phyloP scores from a whole-genome alignment of 2,888 invertebrate genomes.

The Lepeophtheirus nordmannii region DNA sequence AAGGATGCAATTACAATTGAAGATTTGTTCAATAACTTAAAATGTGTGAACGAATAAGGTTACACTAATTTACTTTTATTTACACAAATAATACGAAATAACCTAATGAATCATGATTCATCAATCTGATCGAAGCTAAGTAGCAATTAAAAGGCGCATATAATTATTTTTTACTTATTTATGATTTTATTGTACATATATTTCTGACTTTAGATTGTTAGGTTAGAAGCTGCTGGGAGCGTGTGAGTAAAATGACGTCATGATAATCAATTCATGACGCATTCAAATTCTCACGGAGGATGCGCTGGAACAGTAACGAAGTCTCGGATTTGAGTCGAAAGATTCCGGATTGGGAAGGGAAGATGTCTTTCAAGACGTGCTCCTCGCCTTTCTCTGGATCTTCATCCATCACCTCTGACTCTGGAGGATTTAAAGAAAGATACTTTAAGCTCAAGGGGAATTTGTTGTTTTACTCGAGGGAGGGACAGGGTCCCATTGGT shows the following conservation, averaged over 20 bases:
- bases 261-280: background rate
- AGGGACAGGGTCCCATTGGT: background rate
- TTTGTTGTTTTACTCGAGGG: background rate
- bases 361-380: background rate
- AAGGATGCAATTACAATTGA: no score
- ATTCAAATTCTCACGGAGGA: background rate
- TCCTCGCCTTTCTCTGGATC: background rate
- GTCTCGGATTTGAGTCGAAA: background rate
- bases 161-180: no score
- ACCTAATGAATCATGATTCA: no score
- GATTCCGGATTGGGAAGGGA: background rate
- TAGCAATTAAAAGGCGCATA: no score
- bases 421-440: background rate
- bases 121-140: no score
- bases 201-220: no score
- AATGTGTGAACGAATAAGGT: no score
- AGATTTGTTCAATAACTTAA: no score
- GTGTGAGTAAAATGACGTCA: background rate
- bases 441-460: background rate
- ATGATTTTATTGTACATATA: no score
- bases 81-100: no score
- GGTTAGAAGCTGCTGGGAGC: no score
- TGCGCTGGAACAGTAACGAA: conserved; percentile 3
- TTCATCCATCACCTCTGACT: background rate
- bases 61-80: no score